Evolutionary conservation across 92 coral and sea anemone genomes (phyloP).

Genomic region (Blastomussa wellsi): DNA sequence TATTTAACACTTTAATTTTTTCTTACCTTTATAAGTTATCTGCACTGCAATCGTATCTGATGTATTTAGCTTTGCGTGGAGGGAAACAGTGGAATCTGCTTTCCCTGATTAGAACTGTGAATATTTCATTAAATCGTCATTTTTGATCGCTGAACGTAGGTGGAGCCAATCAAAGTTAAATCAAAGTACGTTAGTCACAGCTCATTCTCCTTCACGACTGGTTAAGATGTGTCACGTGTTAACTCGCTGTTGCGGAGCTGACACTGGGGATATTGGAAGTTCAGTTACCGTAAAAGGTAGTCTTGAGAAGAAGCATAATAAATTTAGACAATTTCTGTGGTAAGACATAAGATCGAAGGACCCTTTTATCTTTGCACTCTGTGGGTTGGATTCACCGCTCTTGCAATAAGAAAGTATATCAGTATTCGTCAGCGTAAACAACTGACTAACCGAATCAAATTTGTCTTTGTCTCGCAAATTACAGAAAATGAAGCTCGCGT

Average conservation of each 20-base stretch:
- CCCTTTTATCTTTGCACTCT: background rate
- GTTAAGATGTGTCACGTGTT: background rate
- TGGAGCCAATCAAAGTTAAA: background rate
- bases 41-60: too few species aligned
- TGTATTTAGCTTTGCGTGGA: background rate
- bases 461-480: background rate
- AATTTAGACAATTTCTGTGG: background rate
- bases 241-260: background rate
- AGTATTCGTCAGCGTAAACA: background rate
- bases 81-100: background rate
- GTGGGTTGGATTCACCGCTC: background rate
- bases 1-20: background rate
- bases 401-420: background rate
- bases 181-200: background rate
- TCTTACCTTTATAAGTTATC: background rate
- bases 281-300: background rate
- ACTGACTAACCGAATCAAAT: background rate
- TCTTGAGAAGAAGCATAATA: background rate
- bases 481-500: background rate
- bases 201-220: background rate
- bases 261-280: background rate
- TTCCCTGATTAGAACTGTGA: background rate
- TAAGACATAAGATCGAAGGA: background rate
- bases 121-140: background rate
- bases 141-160: background rate